Conservation (phyloP, 1,140 invertebrate genomes). For the Drosophila paulistorum region DNA sequence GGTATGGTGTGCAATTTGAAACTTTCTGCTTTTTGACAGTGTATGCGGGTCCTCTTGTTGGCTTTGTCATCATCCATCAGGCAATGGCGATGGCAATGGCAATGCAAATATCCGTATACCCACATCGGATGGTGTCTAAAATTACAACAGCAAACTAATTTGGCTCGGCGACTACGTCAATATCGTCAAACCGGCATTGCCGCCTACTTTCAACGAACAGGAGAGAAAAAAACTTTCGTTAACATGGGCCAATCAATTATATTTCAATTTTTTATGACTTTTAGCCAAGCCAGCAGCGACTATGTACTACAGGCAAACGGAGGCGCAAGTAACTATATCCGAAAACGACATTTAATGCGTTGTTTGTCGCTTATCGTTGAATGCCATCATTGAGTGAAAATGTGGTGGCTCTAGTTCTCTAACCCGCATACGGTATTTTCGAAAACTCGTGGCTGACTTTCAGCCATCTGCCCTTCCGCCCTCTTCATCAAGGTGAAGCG, state of each 20-base stretch:
- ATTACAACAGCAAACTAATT: constrained; percentile 63
- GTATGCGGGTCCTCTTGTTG: constrained; percentile 15
- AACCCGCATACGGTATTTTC: not conserved
- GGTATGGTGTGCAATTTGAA: constrained; percentile 27
- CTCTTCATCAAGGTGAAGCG: constrained; percentile 1
- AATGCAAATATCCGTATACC: constrained; percentile 28
- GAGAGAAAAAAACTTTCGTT: constrained; percentile 17
- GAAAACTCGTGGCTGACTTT: constrained; percentile 3
- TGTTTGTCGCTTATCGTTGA: constrained; percentile 60
- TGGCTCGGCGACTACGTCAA: constrained; percentile 66
- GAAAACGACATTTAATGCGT: constrained; percentile 52
- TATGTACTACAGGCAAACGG: not conserved
- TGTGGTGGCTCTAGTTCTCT: not conserved
- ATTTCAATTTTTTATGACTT: constrained; percentile 75
- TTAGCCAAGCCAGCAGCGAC: constrained; percentile 35
- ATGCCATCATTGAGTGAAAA: constrained; percentile 44
- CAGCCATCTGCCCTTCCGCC: too few species aligned
- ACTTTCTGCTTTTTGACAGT: constrained; percentile 38
- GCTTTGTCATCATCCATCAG: constrained; percentile 47
- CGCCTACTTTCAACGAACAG: not conserved
- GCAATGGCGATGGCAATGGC: constrained; percentile 14
- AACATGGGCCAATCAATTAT: constrained; percentile 73
- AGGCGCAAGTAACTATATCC: constrained; percentile 32
- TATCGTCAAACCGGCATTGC: constrained; percentile 21
- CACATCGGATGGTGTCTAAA: constrained; percentile 62